Conservation (phyloP, 2,888 invertebrate species). For the Harpagoxenus sublaevis region DNA sequence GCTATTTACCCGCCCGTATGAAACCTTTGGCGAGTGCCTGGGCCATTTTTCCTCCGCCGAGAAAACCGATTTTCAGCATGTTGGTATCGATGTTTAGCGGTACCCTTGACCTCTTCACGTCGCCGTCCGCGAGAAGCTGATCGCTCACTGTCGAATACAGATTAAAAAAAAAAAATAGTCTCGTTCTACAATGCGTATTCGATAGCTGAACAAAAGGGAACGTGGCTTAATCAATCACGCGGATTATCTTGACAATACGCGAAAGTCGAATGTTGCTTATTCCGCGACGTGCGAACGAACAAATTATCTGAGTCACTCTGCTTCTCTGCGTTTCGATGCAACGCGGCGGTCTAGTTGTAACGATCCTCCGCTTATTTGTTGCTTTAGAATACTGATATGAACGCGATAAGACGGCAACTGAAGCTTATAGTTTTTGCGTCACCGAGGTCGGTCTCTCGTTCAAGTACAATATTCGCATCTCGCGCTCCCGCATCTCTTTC, state of each 20-base stretch:
- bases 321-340: not conserved
- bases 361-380: not conserved
- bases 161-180: not conserved
- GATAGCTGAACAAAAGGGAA: not conserved
- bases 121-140: conserved; percentile 75
- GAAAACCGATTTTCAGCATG: conserved; percentile 93
- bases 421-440: conserved; percentile 17
- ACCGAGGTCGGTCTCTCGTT: conserved; percentile 8
- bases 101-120: conserved; percentile 66
- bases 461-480: conserved; percentile 46
- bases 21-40: conserved; percentile 97
- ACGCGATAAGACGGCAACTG: conserved; percentile 24
- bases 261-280: not conserved
- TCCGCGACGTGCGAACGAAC: conserved; percentile 3
- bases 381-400: conserved; percentile 13
- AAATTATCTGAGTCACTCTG: not conserved
- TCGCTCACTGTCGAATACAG: conserved; percentile 71
- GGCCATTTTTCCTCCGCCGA: conserved; percentile 97
- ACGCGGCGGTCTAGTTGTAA: not conserved
- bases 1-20: conserved; percentile 91
- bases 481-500: not conserved
- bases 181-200: not conserved
- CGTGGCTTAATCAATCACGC: not conserved
- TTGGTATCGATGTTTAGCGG: conserved; percentile 76
- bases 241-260: not conserved